A percentile compares a stretch with the other conserved stretches of the same genome.
phyloP scores from a whole-genome alignment of 2,888 invertebrate genomes.

The Nineta flava region DNA sequence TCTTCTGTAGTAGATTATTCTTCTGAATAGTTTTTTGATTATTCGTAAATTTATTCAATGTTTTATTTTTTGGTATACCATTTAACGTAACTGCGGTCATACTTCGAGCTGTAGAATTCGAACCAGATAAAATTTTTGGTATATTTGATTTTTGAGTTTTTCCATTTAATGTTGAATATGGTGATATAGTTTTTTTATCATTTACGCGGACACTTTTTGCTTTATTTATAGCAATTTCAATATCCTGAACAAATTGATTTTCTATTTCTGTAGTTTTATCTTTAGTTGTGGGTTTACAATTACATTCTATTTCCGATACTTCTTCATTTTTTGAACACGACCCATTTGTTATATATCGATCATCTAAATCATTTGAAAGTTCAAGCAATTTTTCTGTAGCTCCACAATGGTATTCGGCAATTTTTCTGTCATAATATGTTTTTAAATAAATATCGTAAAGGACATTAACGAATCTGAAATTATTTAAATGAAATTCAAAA shows the following conservation, averaged over 20 bases:
- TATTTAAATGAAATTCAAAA: background rate
- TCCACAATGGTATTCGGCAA: slow-evolving; percentile 1
- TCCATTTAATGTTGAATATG: background rate
- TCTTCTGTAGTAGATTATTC: no score
- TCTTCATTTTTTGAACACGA: background rate
- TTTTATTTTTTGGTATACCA: background rate
- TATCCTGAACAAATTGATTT: background rate
- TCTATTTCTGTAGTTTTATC: background rate
- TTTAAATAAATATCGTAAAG: background rate
- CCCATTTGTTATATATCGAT: background rate
- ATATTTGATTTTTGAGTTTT: background rate
- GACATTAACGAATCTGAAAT: background rate
- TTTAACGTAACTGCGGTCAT: background rate
- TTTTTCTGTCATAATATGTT: slow-evolving; percentile 1
- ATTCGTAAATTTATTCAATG: no score
- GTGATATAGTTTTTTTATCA: background rate
- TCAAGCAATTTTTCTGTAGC: background rate
- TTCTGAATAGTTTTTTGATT: no score
- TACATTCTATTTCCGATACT: background rate
- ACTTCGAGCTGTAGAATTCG: background rate
- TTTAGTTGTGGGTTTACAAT: background rate
- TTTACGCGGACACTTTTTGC: slow-evolving; percentile 3
- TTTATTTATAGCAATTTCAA: slow-evolving; percentile 3
- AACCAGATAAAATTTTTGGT: background rate
- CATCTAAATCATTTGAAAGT: background rate